phyloP scores from a whole-genome alignment of 2,113 vertebrate genomes.

The Tachysurus fulvidraco region DNA sequence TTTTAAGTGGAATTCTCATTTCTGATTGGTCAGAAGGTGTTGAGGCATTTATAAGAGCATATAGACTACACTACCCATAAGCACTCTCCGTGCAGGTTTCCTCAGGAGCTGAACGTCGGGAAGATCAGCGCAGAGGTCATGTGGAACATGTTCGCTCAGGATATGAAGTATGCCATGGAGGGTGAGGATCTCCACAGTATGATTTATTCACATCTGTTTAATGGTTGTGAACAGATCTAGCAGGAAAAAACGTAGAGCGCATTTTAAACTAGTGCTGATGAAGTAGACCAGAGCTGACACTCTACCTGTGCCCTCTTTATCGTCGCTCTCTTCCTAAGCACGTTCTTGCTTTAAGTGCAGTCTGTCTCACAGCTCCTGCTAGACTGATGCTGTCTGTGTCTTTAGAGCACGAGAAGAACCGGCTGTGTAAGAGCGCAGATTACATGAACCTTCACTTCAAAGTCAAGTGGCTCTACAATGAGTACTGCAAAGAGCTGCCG shows the following conservation, averaged over 20 bases:
- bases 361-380: constrained; percentile 4
- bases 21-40: not conserved
- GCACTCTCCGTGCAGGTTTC: constrained; percentile 74
- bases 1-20: not conserved
- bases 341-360: constrained; percentile 8
- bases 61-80: too few relatives aligned
- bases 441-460: constrained; percentile 99
- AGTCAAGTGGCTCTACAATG: constrained; percentile 98
- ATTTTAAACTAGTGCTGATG: not conserved
- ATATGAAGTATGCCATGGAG: constrained; percentile 98
- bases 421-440: constrained; percentile 94
- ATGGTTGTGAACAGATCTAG: not conserved
- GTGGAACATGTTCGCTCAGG: constrained; percentile 99
- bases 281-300: not conserved
- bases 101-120: constrained; percentile 93
- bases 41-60: not conserved
- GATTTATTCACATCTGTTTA: not conserved
- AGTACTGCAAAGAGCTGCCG: constrained; percentile 90
- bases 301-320: constrained; percentile 26
- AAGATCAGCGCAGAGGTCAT: constrained; percentile 98
- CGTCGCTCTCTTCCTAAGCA: not conserved
- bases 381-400: constrained; percentile 36
- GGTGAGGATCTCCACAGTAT: constrained; percentile 60
- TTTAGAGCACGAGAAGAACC: constrained; percentile 91
- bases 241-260: not conserved